These are phyloP conservation scores for Drosophila lacertosa DNA, from an alignment of 1,140 invertebrate genomes.

Conservation along the genomic window DNA sequence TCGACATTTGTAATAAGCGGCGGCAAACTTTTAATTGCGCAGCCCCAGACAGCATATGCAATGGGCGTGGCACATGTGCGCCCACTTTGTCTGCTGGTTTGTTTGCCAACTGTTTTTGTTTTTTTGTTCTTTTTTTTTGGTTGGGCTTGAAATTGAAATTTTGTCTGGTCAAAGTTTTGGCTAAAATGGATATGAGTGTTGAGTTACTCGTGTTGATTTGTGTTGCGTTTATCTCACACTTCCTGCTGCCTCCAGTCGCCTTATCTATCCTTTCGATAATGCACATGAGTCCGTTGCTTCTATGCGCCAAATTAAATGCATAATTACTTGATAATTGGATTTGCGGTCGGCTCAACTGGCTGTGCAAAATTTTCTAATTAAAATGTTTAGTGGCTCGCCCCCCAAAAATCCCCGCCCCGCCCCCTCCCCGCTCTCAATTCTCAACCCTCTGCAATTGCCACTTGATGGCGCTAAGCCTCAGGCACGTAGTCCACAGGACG, in stretches of 20 bases:
- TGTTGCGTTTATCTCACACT: no score
- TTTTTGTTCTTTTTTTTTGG: not conserved
- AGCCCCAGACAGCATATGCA: constrained; percentile 11
- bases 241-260: no score
- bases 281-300: constrained; percentile 6
- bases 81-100: constrained; percentile 35
- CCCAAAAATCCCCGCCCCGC: not conserved
- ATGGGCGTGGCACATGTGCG: not conserved
- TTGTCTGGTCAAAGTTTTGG: constrained; percentile 38
- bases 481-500: constrained; percentile 28
- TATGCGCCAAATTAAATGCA: constrained; percentile 75
- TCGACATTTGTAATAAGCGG: constrained; percentile 74
- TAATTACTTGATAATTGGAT: constrained; percentile 82
- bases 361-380: constrained; percentile 77
- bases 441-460: constrained; percentile 25
- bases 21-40: constrained; percentile 76
- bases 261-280: constrained; percentile 53
- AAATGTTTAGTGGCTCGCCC: constrained; percentile 70
- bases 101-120: constrained; percentile 21
- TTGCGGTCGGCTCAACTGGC: constrained; percentile 75
- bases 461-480: constrained; percentile 45
- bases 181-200: constrained; percentile 43
- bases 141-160: constrained; percentile 58
- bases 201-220: constrained; percentile 40
- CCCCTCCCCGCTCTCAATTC: no score